Evolutionary conservation across 2,113 vertebrate genomes (phyloP).

Genomic region (Cyprinodon brontotheroides): DNA sequence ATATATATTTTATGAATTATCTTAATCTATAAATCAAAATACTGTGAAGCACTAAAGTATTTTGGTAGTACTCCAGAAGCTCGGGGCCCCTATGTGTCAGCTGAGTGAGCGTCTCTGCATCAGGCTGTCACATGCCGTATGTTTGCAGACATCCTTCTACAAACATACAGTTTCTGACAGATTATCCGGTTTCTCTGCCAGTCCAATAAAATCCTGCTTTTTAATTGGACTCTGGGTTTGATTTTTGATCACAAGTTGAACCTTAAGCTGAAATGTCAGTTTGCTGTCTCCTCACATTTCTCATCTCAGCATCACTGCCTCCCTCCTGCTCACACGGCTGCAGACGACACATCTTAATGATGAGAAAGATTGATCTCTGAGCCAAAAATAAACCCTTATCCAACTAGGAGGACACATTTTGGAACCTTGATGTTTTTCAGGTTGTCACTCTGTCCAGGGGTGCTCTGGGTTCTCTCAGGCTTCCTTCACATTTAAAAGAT

Average conservation of each 20-base stretch:
- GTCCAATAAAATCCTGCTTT: not conserved
- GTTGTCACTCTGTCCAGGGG: conserved; percentile 45
- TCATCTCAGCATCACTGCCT: conserved; percentile 38
- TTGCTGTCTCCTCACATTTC: conserved; percentile 37
- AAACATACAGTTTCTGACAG: not conserved
- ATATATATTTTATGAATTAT: too few relatives aligned
- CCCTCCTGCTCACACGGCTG: conserved; percentile 38
- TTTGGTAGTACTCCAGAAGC: too few relatives aligned
- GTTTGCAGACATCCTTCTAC: too few relatives aligned
- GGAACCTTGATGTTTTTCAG: conserved; percentile 46
- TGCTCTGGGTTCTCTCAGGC: conserved; percentile 26
- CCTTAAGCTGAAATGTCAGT: conserved; percentile 44
- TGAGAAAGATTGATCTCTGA: conserved; percentile 58
- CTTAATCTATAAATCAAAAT: too few relatives aligned
- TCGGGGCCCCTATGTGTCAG: too few relatives aligned
- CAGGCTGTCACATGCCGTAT: too few relatives aligned
- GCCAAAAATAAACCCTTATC: conserved; percentile 66
- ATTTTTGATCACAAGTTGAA: conserved; percentile 3
- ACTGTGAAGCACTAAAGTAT: too few relatives aligned
- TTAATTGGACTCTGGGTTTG: not conserved
- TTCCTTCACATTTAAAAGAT: not conserved
- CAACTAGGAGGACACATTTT: conserved; percentile 52
- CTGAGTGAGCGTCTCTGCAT: too few relatives aligned
- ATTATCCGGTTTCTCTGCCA: not conserved
- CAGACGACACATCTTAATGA: conserved; percentile 61